A percentile compares a stretch with the other conserved stretches of the same genome.
These are phyloP conservation scores for Entomobrya proxima DNA, from an alignment of 2,888 invertebrate species.

Conservation along the genomic window DNA sequence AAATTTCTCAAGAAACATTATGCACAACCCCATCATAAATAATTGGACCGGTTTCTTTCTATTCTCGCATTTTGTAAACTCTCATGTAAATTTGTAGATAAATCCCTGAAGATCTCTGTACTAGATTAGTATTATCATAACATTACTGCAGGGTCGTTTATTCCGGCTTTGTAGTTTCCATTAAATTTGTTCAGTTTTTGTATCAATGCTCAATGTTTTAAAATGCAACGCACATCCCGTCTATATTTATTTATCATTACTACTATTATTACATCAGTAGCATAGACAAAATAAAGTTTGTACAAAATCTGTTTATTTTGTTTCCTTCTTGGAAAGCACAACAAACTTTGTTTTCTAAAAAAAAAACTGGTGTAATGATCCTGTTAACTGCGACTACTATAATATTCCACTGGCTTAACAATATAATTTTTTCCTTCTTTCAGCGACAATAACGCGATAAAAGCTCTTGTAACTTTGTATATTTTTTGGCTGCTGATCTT, in stretches of 20 bases:
- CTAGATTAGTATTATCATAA: slow-evolving; percentile 33
- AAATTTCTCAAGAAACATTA: too few relatives aligned
- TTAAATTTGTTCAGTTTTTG: not conserved
- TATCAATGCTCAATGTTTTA: too few relatives aligned
- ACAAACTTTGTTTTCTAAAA: not conserved
- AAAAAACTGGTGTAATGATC: not conserved
- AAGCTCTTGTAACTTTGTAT: not conserved
- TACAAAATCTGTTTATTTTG: slow-evolving; percentile 29
- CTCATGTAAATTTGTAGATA: slow-evolving; percentile 47
- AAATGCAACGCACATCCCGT: slow-evolving; percentile 22
- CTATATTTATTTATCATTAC: slow-evolving; percentile 56
- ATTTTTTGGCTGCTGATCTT: not conserved
- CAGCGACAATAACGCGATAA: too few relatives aligned
- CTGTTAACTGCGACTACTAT: not conserved
- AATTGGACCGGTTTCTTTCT: too few relatives aligned
- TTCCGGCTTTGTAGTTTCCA: not conserved
- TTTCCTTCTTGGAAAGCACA: not conserved
- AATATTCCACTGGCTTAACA: too few relatives aligned
- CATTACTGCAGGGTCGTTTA: not conserved
- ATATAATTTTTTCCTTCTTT: too few relatives aligned
- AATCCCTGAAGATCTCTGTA: slow-evolving; percentile 54
- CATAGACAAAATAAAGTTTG: not conserved
- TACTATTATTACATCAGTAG: not conserved
- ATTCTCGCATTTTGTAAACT: too few relatives aligned
- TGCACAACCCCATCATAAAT: too few relatives aligned